Base-by-base conservation (phyloP, 2,888 invertebrate genomes). In the Andrena bicolor region DNA sequence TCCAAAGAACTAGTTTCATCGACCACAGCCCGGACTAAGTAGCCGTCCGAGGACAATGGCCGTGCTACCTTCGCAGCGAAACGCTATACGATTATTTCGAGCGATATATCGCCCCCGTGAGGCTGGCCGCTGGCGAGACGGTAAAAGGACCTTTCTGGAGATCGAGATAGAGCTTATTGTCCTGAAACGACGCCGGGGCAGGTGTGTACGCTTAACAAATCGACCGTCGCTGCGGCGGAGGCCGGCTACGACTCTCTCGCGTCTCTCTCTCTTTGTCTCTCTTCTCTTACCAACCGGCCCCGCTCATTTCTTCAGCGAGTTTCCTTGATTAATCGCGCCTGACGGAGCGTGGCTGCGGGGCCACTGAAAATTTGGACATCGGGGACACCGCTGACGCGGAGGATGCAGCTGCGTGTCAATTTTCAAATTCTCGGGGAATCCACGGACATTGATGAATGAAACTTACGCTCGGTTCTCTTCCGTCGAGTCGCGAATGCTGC, bases 161-260 rank as follows among this genome's bases (percentile, higher is more conserved):
- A 91, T 91, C 90, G 88, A 91, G 91, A 91, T 91, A 91, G 90
- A 88, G 90, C 87, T 90, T 90, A 91, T 91, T 91, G 91, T 91
- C 90, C 91, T 69, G 89, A 84, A 90, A 91, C 89, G 89, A 89
- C 86, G 87, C 85, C 88, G 70, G 87, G 88, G 91, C 91, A 91
- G 91, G 91, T 91, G 91, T 91, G 90, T 91, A 89, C 88, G 89
- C 84, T 85, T 91, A 91, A 91, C 91, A 91, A 91, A 91, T 91
- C 89, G 91, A 78, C 83, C 87, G 81, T 72, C 83, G 77, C 68
- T 60, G 28, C 66, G 48, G 64, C 64, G 23, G 41, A 70, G 71
- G 61, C 64, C 71, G 61, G 70, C 56, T 73, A 80, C 66, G 41
- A 72, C 78, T 80, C 68, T 83, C 81, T 69, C 69, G 61, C 81